A percentile compares a stretch with the other conserved stretches of the same genome.
These are phyloP conservation scores for Cerastis rubricosa DNA, from an alignment of 2,888 invertebrate species.

Conservation along the genomic window DNA sequence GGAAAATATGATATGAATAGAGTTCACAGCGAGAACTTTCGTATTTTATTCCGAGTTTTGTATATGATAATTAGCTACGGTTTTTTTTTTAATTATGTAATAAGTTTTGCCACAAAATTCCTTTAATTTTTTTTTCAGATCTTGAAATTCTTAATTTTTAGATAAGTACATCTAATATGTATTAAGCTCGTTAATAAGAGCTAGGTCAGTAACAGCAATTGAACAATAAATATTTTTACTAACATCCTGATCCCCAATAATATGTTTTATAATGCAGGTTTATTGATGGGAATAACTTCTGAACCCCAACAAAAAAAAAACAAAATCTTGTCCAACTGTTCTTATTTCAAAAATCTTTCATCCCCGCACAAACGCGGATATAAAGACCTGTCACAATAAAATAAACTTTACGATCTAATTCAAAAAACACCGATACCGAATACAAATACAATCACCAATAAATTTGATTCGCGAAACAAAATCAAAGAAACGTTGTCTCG, in stretches of 20 bases:
- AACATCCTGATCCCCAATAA: neutral
- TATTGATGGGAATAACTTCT: neutral
- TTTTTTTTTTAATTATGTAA: neutral
- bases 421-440: slow-evolving; percentile 76
- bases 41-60: neutral
- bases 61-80: neutral
- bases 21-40: neutral
- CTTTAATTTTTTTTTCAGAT: neutral
- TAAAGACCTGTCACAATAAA: slow-evolving; percentile 68
- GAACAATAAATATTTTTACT: neutral
- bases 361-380: slow-evolving; percentile 30
- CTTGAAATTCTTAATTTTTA: neutral
- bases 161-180: neutral
- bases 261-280: neutral
- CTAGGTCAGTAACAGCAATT: neutral
- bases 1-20: neutral
- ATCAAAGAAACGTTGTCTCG: slow-evolving; percentile 74
- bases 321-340: slow-evolving; percentile 6
- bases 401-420: slow-evolving; percentile 76
- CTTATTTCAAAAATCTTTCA: neutral
- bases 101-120: neutral
- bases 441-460: slow-evolving; percentile 83
- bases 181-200: neutral
- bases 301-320: slow-evolving; percentile 21
- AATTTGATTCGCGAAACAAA: slow-evolving; percentile 78